These are phyloP conservation scores for Ischnura elegans DNA, from an alignment of 2,888 invertebrate genomes.

Conservation along the genomic window DNA sequence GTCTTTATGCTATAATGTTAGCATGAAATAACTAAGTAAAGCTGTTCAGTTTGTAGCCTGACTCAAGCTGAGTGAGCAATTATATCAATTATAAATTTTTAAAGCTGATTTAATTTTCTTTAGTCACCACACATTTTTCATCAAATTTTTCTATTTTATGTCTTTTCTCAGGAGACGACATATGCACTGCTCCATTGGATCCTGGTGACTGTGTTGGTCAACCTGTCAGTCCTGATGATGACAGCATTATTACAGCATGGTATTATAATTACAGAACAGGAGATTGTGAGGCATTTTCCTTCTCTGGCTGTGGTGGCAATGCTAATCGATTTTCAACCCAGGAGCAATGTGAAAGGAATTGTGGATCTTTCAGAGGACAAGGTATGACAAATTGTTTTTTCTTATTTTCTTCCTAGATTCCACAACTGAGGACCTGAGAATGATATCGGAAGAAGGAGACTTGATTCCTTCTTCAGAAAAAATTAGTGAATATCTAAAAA, in stretches of 20 bases:
- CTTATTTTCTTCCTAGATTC: neutral
- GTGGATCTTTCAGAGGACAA: conserved; percentile 85
- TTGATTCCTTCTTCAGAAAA: too few relatives aligned
- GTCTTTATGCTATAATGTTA: too few relatives aligned
- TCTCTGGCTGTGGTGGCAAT: conserved; percentile 92
- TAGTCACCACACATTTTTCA: too few relatives aligned
- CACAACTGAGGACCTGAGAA: too few relatives aligned
- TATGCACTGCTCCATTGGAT: conserved; percentile 84
- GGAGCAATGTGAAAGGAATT: conserved; percentile 88
- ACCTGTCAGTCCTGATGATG: conserved; percentile 79
- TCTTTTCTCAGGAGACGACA: conserved; percentile 80
- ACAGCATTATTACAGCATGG: conserved; percentile 75
- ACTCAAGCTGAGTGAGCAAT: too few relatives aligned
- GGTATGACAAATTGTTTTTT: conserved; percentile 79
- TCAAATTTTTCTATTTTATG: neutral
- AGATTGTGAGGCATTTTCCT: conserved; percentile 85
- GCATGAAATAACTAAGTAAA: too few relatives aligned
- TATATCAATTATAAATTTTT: too few relatives aligned
- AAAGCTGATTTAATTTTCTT: too few relatives aligned
- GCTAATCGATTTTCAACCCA: conserved; percentile 89
- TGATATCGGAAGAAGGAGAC: too few relatives aligned
- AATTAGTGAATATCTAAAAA: too few relatives aligned
- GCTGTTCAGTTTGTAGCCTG: too few relatives aligned
- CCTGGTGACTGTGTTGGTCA: conserved; percentile 86
- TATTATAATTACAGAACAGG: conserved; percentile 84